A percentile compares a stretch with the other conserved stretches of the same genome.
These are phyloP conservation scores for Heliconius melpomene DNA, from an alignment of 1,140 invertebrate species.

Conservation along the genomic window DNA sequence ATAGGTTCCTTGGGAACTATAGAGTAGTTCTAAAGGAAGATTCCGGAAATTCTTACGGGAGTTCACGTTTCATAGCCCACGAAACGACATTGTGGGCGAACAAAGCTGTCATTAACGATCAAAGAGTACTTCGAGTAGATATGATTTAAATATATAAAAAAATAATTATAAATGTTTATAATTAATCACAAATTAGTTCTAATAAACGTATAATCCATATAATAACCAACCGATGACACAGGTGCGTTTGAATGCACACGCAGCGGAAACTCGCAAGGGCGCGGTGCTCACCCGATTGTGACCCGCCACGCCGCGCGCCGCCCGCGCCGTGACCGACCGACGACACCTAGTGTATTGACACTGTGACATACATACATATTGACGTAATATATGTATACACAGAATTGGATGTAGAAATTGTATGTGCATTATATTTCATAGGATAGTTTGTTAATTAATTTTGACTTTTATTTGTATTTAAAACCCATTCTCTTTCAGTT, in stretches of 20 bases:
- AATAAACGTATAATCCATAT: slow-evolving; percentile 4
- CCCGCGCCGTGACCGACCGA: not conserved
- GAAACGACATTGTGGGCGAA: too few relatives aligned
- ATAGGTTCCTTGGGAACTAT: too few relatives aligned
- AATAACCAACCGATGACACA: not conserved
- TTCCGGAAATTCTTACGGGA: too few relatives aligned
- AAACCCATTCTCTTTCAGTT: not conserved
- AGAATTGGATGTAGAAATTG: not conserved
- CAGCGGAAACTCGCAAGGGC: slow-evolving; percentile 42
- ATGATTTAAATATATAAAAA: too few relatives aligned
- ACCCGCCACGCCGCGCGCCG: slow-evolving; percentile 1
- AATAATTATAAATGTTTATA: too few relatives aligned
- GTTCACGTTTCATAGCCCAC: too few relatives aligned
- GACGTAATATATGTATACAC: not conserved
- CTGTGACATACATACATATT: slow-evolving; percentile 33
- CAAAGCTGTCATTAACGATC: too few relatives aligned
- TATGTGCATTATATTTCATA: too few relatives aligned
- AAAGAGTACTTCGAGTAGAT: too few relatives aligned
- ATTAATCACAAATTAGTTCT: not conserved
- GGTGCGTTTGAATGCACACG: slow-evolving; percentile 20
- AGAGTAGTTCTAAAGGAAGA: too few relatives aligned
- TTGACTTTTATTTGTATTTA: too few relatives aligned
- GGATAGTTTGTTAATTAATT: too few relatives aligned
- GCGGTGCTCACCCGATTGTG: slow-evolving; percentile 41
- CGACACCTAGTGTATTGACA: slow-evolving; percentile 40